Evolutionary conservation across 2,888 invertebrate genomes (phyloP).

Genomic region (Tenthredo mesomela): DNA sequence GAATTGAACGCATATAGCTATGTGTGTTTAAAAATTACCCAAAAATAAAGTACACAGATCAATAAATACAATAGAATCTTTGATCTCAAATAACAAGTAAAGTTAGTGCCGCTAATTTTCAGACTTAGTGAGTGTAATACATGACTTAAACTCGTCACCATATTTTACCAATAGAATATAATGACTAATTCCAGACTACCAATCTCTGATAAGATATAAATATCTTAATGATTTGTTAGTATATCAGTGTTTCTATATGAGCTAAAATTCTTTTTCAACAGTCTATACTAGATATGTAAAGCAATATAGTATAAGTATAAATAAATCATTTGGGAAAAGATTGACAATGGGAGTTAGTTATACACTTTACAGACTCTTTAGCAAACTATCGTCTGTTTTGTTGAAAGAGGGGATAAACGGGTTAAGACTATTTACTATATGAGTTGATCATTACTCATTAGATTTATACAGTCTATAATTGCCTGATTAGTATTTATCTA

Average conservation of each 20-base stretch:
- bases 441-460: background rate
- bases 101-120: background rate
- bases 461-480: background rate
- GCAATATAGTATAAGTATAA: background rate
- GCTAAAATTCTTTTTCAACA: background rate
- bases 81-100: too few species aligned
- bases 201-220: slow-evolving; percentile 34
- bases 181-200: background rate
- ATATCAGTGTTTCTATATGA: background rate
- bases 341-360: background rate
- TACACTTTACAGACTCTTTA: background rate
- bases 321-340: background rate
- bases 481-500: background rate
- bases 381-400: background rate
- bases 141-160: background rate
- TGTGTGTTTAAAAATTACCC: too few species aligned
- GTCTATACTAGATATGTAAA: background rate
- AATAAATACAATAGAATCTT: too few species aligned
- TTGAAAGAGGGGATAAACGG: background rate
- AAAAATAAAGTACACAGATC: too few species aligned
- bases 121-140: background rate
- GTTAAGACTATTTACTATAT: background rate
- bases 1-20: background rate
- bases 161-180: background rate
- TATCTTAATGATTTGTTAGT: background rate